Percentiles rank a stretch among this genome's conserved stretches.
phyloP scores from a whole-genome alignment of 2,888 invertebrate species.

The Crioceris asparagi region DNA sequence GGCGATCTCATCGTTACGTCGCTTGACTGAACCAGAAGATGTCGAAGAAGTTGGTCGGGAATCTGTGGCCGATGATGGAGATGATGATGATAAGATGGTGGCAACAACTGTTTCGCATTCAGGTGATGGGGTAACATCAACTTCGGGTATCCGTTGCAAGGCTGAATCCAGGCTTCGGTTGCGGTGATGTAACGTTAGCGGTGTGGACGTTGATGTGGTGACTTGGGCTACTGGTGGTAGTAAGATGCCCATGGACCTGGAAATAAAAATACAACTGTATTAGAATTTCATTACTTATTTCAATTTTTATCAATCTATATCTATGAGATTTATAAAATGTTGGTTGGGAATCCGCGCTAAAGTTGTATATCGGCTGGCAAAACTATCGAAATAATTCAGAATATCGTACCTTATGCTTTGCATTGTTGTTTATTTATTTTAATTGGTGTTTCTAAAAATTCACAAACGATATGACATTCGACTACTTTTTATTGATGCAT shows the following conservation, averaged over 20 bases:
- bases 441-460: no score
- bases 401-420: no score
- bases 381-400: no score
- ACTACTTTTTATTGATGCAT: no score
- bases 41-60: neutral
- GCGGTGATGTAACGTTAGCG: constrained; percentile 63
- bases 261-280: no score
- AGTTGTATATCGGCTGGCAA: no score
- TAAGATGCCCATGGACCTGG: constrained; percentile 54
- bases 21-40: constrained; percentile 36
- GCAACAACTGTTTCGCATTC: constrained; percentile 47
- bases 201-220: constrained; percentile 29
- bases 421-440: no score
- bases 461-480: no score
- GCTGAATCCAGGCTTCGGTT: constrained; percentile 86
- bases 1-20: constrained; percentile 43
- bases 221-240: constrained; percentile 50
- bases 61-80: constrained; percentile 11
- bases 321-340: no score
- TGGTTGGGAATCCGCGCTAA: no score
- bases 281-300: no score
- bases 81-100: constrained; percentile 27
- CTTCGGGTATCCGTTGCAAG: constrained; percentile 80
- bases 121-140: constrained; percentile 57
- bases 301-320: no score